Base-by-base conservation (phyloP, 1,140 invertebrate species). In the Platorchestia sp. region DNA sequence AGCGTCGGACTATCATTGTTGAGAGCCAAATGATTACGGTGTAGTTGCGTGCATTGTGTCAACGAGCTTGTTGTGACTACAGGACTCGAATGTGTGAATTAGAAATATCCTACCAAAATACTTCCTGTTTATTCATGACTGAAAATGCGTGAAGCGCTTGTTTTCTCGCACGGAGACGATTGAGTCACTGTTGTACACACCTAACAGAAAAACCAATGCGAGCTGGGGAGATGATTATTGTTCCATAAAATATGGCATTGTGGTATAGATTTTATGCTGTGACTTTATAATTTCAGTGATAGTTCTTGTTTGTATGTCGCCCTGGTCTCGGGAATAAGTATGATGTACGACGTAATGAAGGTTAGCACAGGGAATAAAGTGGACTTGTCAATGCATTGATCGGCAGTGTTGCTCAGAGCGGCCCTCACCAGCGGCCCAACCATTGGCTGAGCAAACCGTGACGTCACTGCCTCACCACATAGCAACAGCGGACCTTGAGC, bases 351-450 rank as follows among this genome's bases (percentile, higher is more conserved):
- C 36, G 36, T 75, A 75, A 75, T 75, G 59, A 75, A 75, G 59
- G 59, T 75, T 22, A 27, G 59, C 59, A 75, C 27, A 27, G 59
- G 3, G 59, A 75, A 75, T 75, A 75, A 75, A 75, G 59, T 75
- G 27, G 59, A 75, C 59, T 93, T 93, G 91, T 93, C 91, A 93
- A 93, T 93, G 91, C 91, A 93, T 93, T 93, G 91, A 93, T 93
- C 91, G 91, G 43, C 91, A n/a, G 45, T 44, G 91, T 93, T 93
- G 91, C 43, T 93, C 43, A 93, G 91, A 93, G 91, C 91, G 43
- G 43, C 43, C 91, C 45, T 40, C 45, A 7, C 7, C 5, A 90
- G 41, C 87, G 87, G 44, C 87, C 41, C 87, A 43, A 14, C 44
- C 87, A 93, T 93, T 93, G 91, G 91, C 43, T 45, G 91, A 45